Evolutionary conservation across 2,113 vertebrate genomes (phyloP), one percentile per base, ranked within the genome.

Genomic region (Aleadryas rufinucha): DNA sequence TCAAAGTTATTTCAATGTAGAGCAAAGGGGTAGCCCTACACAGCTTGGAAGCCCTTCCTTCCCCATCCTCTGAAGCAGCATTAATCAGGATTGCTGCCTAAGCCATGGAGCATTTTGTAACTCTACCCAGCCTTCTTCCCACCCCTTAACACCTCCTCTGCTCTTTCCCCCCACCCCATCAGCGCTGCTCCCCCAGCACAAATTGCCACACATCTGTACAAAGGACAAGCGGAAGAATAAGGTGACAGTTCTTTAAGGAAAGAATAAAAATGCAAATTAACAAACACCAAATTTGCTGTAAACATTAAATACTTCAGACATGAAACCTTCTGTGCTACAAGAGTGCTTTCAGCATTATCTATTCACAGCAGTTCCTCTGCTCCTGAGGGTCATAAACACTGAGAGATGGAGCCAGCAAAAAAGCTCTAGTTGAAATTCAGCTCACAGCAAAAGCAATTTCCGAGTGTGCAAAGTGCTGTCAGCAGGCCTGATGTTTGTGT

Each of bases 391-490:
- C 98, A 97, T 98, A 98, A 98, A 98, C 95, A 98, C 95, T 95
- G 90, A 96, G 95, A 97, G 97, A 97, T 88, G 80, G 69, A 97
- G 94, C 91, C 91, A 95, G 98, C 97, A 95, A 90, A 95, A 98
- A 97, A 96, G 97, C 97, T 97, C 98, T 99, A 98, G 97, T 99
- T 99, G 98, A 99, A 99, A 99, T 99, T 99, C 99, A 97, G 98
- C 98, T 99, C 99, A 99, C 98, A 99, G 98, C 98, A 98, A 98
- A 99, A 99, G 98, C 98, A 99, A 98, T 99, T 99, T 99, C 99
- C 98, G 99, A 99, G 98, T 98, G 97, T 99, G 98, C 98, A 98
- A 98, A 98, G 98, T 98, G 98, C 99, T 99, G 99, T 99, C 99
- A 99, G 99, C 98, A 98, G 98, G 98, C 98, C 98, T 98, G 98